phyloP scores from a whole-genome alignment of 2,888 invertebrate genomes.

The Stenurella melanura region DNA sequence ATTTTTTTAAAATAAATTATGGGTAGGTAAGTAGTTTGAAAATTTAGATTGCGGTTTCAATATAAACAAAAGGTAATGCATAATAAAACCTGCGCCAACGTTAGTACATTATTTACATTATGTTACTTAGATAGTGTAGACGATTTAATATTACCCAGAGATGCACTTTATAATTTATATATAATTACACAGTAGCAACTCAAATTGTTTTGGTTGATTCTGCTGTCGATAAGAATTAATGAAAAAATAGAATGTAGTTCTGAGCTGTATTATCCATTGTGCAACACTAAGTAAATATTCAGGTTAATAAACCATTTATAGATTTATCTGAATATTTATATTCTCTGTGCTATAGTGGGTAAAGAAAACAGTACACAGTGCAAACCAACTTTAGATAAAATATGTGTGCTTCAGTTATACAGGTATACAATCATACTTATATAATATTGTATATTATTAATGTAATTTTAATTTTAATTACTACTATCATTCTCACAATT shows the following conservation, averaged over 20 bases:
- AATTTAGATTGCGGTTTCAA: neutral
- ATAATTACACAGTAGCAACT: neutral
- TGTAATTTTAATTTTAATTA: slow-evolving; percentile 30
- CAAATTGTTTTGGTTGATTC: slow-evolving; percentile 1
- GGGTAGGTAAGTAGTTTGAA: neutral
- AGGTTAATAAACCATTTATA: slow-evolving; percentile 49
- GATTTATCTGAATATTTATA: slow-evolving; percentile 48
- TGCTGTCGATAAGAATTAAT: slow-evolving; percentile 9
- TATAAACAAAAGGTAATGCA: neutral
- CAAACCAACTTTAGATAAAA: slow-evolving; percentile 21
- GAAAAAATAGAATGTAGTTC: slow-evolving; percentile 25
- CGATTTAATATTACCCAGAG: neutral
- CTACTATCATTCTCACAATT: slow-evolving; percentile 16
- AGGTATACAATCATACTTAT: slow-evolving; percentile 27
- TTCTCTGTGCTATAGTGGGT: slow-evolving; percentile 42
- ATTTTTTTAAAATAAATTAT: neutral
- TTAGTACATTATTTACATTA: neutral
- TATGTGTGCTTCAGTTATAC: slow-evolving; percentile 32
- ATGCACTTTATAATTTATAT: neutral
- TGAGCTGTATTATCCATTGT: slow-evolving; percentile 37
- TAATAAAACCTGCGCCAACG: neutral
- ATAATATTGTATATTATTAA: slow-evolving; percentile 28
- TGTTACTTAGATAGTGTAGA: neutral
- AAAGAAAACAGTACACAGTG: slow-evolving; percentile 12
- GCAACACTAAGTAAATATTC: slow-evolving; percentile 41